Percentiles rank a stretch among this genome's conserved stretches.
phyloP scores from a whole-genome alignment of 53 echinoderm and acorn worm species.

The Antedon mediterranea region DNA sequence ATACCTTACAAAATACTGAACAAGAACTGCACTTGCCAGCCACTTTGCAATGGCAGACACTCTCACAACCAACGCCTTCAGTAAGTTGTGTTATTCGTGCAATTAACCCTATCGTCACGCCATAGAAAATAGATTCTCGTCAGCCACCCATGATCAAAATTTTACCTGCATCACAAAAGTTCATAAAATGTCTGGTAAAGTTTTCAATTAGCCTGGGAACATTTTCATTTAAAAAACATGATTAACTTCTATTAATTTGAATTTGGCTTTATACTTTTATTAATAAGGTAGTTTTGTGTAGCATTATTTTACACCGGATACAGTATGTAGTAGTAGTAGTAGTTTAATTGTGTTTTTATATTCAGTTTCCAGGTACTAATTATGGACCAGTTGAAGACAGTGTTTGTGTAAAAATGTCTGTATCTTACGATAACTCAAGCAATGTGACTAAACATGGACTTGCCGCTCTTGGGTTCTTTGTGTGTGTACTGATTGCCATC shows the following conservation, averaged over 20 bases:
- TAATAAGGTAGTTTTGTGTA: too few relatives aligned
- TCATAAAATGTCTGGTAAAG: too few relatives aligned
- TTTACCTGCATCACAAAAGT: too few relatives aligned
- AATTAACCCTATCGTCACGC: too few relatives aligned
- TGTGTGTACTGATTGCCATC: slow-evolving; percentile 46
- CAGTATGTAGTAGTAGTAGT: too few relatives aligned
- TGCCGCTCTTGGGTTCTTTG: slow-evolving; percentile 25
- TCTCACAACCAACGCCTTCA: slow-evolving; percentile 15
- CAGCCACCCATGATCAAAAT: too few relatives aligned
- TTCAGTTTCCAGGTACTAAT: slow-evolving; percentile 31
- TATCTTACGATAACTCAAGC: background rate
- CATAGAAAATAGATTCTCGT: too few relatives aligned
- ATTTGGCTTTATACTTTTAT: too few relatives aligned
- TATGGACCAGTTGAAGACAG: slow-evolving; percentile 19
- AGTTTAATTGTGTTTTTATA: background rate
- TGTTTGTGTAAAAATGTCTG: slow-evolving; percentile 27
- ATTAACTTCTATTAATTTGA: too few relatives aligned
- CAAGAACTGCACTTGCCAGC: slow-evolving; percentile 1
- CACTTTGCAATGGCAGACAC: slow-evolving; percentile 31
- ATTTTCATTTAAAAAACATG: too few relatives aligned
- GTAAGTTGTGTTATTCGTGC: slow-evolving; percentile 12
- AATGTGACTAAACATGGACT: background rate
- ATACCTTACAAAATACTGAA: slow-evolving; percentile 10
- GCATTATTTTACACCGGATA: too few relatives aligned
- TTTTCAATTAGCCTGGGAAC: too few relatives aligned